Percentiles rank a stretch among this genome's conserved stretches.
Evolutionary conservation across 2,888 invertebrate genomes (phyloP).

Genomic region (Drosophila planitibia): DNA sequence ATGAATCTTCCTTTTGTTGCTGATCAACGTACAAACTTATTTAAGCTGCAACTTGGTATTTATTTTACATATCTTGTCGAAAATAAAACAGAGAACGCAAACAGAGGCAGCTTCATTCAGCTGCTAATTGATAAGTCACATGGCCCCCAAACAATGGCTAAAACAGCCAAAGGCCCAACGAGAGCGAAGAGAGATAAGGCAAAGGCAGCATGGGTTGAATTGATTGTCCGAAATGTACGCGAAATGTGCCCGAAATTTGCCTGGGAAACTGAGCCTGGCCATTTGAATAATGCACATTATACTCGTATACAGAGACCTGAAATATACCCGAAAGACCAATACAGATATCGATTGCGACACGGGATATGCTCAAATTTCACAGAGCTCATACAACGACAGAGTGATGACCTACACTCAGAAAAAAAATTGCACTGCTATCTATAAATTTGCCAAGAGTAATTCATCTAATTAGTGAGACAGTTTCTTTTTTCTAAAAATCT

Average conservation of each 20-base stretch:
- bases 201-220: conserved; percentile 37
- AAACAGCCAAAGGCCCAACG: conserved; percentile 2
- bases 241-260: conserved; percentile 6
- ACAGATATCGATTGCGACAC: conserved; percentile 68
- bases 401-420: conserved; percentile 19
- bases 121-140: conserved; percentile 43
- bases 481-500: not conserved
- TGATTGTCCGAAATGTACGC: conserved; percentile 25
- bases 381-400: conserved; percentile 8
- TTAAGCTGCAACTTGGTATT: not conserved
- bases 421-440: not conserved
- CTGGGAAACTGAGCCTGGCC: conserved; percentile 38
- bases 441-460: no score
- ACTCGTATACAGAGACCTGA: conserved; percentile 20
- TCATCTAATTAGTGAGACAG: not conserved
- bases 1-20: not conserved
- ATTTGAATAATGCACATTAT: conserved; percentile 59
- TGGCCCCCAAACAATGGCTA: conserved; percentile 21
- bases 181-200: conserved; percentile 8
- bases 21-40: not conserved
- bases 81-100: not conserved
- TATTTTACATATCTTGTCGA: not conserved
- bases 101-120: conserved; percentile 4
- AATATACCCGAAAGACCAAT: conserved; percentile 37
- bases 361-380: conserved; percentile 45